Evolutionary conservation across 2,797 vertebrate species (phyloP).

Genomic region (Ambastaia sidthimunki): DNA sequence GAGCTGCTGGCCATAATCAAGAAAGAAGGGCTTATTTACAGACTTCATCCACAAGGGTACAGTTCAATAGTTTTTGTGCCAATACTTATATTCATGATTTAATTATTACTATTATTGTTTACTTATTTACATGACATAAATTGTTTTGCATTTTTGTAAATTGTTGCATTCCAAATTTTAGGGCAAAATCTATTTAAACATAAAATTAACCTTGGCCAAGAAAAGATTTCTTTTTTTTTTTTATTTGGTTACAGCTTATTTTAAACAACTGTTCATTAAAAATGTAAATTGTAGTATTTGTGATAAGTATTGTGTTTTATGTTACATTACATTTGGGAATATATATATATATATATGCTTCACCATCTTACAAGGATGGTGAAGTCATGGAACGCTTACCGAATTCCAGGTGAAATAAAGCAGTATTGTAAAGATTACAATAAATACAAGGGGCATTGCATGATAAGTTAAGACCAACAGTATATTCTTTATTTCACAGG

Average conservation of each 20-base stretch:
- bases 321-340: constrained; percentile 19
- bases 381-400: neutral
- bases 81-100: neutral
- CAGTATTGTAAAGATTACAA: constrained; percentile 27
- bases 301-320: constrained; percentile 29
- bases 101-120: neutral
- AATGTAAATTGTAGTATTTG: too few species aligned
- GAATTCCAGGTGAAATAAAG: neutral
- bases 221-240: constrained; percentile 25
- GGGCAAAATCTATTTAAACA: neutral
- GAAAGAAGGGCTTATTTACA: constrained; percentile 35
- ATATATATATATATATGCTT: too few species aligned
- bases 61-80: constrained; percentile 24
- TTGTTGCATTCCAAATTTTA: neutral
- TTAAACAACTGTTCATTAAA: constrained; percentile 27
- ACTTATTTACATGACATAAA: too few species aligned
- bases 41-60: constrained; percentile 40
- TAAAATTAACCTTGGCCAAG: constrained; percentile 19
- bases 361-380: neutral
- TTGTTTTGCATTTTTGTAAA: too few species aligned
- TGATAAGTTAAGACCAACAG: constrained; percentile 30
- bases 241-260: constrained; percentile 34
- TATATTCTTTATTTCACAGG: constrained; percentile 43
- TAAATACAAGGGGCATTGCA: constrained; percentile 45
- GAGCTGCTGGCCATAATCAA: constrained; percentile 31